Evolutionary conservation across 2,113 vertebrate genomes (phyloP).

Genomic region (Microcebus jonahi): DNA sequence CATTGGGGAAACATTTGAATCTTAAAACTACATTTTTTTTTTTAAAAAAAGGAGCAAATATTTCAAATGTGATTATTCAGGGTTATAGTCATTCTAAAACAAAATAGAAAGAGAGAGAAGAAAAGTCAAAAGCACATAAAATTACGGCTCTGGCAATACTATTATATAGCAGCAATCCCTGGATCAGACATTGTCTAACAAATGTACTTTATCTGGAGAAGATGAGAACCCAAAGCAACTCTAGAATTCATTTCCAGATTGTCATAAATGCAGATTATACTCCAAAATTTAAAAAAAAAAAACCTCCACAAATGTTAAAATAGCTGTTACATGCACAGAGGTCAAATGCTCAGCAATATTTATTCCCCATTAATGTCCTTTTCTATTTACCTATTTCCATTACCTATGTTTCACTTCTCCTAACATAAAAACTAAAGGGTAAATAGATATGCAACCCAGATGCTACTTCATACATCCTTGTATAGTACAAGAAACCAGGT

Average conservation of each 20-base stretch:
- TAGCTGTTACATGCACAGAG: slow-evolving; percentile 30
- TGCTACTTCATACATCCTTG: not conserved
- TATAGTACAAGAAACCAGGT: not conserved
- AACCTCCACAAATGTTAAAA: not conserved
- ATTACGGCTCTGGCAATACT: not conserved
- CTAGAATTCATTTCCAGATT: slow-evolving; percentile 32
- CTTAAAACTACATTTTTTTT: not conserved
- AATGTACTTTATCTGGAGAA: not conserved
- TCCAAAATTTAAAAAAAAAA: not conserved
- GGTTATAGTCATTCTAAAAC: slow-evolving; percentile 12
- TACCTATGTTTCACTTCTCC: slow-evolving; percentile 28
- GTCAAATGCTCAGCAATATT: not conserved
- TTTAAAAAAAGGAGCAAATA: not conserved
- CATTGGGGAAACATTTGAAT: not conserved
- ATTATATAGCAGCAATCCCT: slow-evolving; percentile 2
- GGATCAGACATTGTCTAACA: not conserved
- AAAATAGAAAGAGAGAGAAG: slow-evolving; percentile 3
- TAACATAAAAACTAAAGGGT: slow-evolving; percentile 26
- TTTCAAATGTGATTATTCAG: not conserved
- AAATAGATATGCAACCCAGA: not conserved
- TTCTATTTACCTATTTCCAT: slow-evolving; percentile 38
- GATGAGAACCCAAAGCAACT: not conserved
- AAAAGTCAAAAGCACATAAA: slow-evolving; percentile 21
- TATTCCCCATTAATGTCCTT: slow-evolving; percentile 40
- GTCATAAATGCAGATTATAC: not conserved